Evolutionary conservation across 2,797 vertebrate genomes (phyloP), one percentile per base, ranked within the genome.

Genomic region (Esox lucius): DNA sequence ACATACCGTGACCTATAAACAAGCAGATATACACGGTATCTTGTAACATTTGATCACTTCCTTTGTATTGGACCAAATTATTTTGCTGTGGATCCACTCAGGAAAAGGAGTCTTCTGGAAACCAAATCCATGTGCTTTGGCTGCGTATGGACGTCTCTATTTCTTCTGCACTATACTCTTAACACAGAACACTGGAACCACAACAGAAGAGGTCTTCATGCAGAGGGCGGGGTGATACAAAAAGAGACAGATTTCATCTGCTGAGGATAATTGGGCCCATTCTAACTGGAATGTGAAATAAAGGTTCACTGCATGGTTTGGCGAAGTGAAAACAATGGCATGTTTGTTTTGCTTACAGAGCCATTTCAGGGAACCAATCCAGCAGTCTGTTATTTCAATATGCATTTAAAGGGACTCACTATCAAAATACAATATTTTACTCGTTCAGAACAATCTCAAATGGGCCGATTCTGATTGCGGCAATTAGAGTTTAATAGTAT

Each of bases 71-170:
- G 35, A 39, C 39, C 35, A 39, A 39, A 39, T 39, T 3, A 8
- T 39, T 39, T 6, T 4, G 5, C 35, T 8, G 35, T 39, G 35
- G 35, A 39, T 39, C 35, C 35, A 39, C 42, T 46, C 9, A 51
- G 85, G 83, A 86, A 90, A 89, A 85, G 78, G 81, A 89, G 86
- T 80, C 81, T 70, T 80, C 77, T 76, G 83, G 68, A 33, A 59
- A 2, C 28, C 64, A 84, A 84, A 89, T 88, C 85, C 77, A 87
- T 89, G 42, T 13, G 42, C 11, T 77, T 71, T 9, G 75, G 5
- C 28, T 28, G 28, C 11, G 9, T 75, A 77, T 80, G 77, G 69
- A 71, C 68, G 75, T 78, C 76, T 80, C 35, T 8, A 39, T 39
- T 39, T 39, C 72, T 64, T 79, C 53, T 69, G 79, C 66, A 33